Percentiles rank a stretch among this genome's conserved stretches.
Conservation (phyloP, 2,797 vertebrate genomes). For the Phrynocephalus vlangalii region DNA sequence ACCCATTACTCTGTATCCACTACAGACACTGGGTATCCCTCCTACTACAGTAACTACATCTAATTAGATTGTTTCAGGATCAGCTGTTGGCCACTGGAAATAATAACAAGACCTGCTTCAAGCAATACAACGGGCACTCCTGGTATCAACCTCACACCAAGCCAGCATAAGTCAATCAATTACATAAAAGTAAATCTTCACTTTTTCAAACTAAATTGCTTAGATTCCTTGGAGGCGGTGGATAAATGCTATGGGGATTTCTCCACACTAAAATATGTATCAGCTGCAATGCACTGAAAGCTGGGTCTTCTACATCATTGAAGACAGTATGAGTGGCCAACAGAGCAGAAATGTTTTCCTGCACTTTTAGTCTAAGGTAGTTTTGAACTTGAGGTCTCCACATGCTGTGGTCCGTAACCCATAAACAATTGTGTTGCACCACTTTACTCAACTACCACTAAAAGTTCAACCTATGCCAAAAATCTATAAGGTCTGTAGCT, state of each 20-base stretch:
- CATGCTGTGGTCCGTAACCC: background rate
- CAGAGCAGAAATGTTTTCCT: rapidly evolving
- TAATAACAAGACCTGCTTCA: background rate
- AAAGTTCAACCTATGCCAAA: background rate
- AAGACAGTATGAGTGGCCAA: rapidly evolving
- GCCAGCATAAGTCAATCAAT: background rate
- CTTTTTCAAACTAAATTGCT: background rate
- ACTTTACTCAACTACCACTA: background rate
- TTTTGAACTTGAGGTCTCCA: background rate
- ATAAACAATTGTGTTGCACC: rapidly evolving
- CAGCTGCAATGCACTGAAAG: background rate
- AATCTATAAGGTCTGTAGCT: background rate
- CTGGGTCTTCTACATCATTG: background rate
- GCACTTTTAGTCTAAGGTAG: background rate
- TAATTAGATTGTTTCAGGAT: background rate
- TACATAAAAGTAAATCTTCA: background rate
- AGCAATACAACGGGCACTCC: background rate
- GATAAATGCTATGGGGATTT: no score
- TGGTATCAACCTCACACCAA: background rate
- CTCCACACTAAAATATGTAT: no score
- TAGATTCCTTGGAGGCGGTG: background rate
- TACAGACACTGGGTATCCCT: no score
- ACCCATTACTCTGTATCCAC: no score
- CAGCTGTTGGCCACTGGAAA: background rate
- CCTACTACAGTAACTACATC: background rate